A percentile compares a stretch with the other conserved stretches of the same genome.
Evolutionary conservation across 2,888 invertebrate genomes (phyloP).

Genomic region (Entomobrya proxima): DNA sequence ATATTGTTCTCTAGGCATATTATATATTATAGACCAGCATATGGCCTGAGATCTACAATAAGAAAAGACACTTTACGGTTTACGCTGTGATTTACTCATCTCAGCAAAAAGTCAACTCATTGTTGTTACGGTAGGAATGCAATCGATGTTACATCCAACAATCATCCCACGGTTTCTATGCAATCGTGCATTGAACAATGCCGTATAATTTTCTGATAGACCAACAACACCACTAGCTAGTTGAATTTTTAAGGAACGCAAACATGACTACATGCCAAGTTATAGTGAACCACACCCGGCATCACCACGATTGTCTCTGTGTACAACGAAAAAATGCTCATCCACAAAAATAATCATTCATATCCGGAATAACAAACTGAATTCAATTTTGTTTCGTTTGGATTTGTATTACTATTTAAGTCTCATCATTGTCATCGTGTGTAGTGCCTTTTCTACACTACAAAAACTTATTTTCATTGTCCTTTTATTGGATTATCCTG

Average conservation of each 20-base stretch:
- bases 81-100: too few species aligned
- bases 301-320: constrained; percentile 31
- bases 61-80: too few species aligned
- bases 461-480: not conserved
- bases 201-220: not conserved
- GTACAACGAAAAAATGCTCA: constrained; percentile 1
- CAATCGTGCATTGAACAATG: too few species aligned
- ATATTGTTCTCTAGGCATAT: too few species aligned
- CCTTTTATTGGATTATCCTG: too few species aligned
- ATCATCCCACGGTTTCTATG: too few species aligned
- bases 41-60: too few species aligned
- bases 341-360: constrained; percentile 59
- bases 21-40: too few species aligned
- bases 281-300: constrained; percentile 55
- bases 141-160: too few species aligned
- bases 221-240: not conserved
- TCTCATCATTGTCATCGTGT: constrained; percentile 7
- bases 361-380: constrained; percentile 46
- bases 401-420: constrained; percentile 12
- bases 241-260: constrained; percentile 16
- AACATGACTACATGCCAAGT: not conserved
- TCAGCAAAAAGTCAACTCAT: too few species aligned
- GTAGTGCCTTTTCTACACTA: not conserved
- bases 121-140: too few species aligned
- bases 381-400: constrained; percentile 17